phyloP scores from a whole-genome alignment of 2,888 invertebrate species.

The Muscina levida region DNA sequence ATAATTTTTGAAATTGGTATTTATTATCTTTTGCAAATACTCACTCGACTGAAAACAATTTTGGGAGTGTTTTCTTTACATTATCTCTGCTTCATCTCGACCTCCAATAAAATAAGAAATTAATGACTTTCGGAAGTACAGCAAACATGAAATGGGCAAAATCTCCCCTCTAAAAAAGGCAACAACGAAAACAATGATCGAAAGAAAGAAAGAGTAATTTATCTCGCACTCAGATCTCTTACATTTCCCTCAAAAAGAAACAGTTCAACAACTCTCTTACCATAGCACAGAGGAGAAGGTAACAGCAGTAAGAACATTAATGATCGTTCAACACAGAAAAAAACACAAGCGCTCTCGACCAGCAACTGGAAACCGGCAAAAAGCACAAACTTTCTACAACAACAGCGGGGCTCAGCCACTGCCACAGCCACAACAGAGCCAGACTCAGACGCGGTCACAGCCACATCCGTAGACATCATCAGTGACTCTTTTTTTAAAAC shows the following conservation, averaged over 20 bases:
- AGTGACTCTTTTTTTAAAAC: conserved; percentile 57
- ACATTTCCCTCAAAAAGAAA: conserved; percentile 34
- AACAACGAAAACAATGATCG: neutral
- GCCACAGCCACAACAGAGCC: neutral
- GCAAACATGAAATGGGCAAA: neutral
- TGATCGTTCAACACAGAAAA: neutral
- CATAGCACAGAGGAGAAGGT: neutral
- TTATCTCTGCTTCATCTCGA: conserved; percentile 15
- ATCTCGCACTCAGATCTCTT: conserved; percentile 45
- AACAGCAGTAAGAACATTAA: conserved; percentile 45
- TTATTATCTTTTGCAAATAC: neutral
- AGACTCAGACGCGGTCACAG: neutral
- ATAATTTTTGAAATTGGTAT: too few species aligned
- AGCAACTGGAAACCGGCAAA: conserved; percentile 32
- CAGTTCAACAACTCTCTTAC: neutral
- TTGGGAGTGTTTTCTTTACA: conserved; percentile 40
- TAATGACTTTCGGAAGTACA: conserved; percentile 58
- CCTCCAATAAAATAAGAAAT: conserved; percentile 6
- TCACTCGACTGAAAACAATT: conserved; percentile 20
- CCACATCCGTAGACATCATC: conserved; percentile 16
- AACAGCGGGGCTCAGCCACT: conserved; percentile 1
- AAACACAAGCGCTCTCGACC: neutral
- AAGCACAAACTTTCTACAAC: conserved; percentile 57
- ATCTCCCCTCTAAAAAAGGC: too few species aligned
- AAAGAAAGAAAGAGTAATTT: conserved; percentile 44